Conservation (phyloP, 1,140 invertebrate genomes). For the Drosophila sp. region DNA sequence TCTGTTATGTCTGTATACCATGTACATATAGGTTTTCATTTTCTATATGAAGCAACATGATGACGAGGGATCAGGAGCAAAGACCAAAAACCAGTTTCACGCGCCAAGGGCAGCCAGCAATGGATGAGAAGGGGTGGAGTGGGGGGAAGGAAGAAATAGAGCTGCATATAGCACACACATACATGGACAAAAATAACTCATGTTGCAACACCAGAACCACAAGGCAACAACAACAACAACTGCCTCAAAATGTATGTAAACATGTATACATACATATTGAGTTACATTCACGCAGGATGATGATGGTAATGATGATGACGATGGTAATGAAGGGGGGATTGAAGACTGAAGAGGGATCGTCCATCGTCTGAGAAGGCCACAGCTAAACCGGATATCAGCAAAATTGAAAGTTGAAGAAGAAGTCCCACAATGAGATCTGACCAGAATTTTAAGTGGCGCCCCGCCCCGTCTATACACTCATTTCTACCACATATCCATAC, state of each 20-base stretch:
- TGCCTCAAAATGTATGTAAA: conserved; percentile 1
- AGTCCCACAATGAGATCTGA: conserved; percentile 18
- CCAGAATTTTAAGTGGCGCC: conserved; percentile 35
- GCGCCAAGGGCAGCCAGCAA: conserved; percentile 45
- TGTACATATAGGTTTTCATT: conserved; percentile 61
- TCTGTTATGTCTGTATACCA: conserved; percentile 40
- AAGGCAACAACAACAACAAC: conserved; percentile 29
- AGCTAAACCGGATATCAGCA: conserved; percentile 71
- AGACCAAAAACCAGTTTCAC: conserved; percentile 66
- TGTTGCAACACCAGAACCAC: conserved; percentile 45
- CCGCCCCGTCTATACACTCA: neutral
- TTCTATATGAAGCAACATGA: conserved; percentile 47
- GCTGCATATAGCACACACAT: conserved; percentile 25
- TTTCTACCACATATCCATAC: neutral
- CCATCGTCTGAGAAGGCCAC: conserved; percentile 30
- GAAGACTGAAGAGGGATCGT: neutral
- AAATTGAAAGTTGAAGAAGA: conserved; percentile 67
- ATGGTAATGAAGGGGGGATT: neutral
- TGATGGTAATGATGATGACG: neutral
- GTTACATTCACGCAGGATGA: conserved; percentile 7
- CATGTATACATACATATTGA: conserved; percentile 12
- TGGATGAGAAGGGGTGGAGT: conserved; percentile 25
- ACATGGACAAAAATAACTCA: conserved; percentile 51
- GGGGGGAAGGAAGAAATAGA: conserved; percentile 7
- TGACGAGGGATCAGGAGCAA: conserved; percentile 35